These are phyloP conservation scores for Agonum fuliginosum DNA, from an alignment of 2,888 invertebrate species.

Conservation along the genomic window DNA sequence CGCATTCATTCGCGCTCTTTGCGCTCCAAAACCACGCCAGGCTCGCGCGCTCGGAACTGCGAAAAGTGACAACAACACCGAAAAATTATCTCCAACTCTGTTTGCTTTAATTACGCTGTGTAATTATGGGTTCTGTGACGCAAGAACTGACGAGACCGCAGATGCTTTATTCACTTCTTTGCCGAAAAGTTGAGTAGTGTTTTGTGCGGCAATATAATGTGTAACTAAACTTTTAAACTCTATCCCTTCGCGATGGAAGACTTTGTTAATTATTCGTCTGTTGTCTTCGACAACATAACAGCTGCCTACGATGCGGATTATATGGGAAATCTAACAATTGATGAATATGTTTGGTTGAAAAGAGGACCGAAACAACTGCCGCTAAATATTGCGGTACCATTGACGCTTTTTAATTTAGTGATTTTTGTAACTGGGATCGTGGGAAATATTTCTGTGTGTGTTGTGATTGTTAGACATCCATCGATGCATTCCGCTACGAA, in stretches of 20 bases:
- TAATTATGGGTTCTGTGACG: background rate
- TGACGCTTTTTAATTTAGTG: slow-evolving; percentile 82
- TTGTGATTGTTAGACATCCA: slow-evolving; percentile 87
- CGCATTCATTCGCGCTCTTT: background rate
- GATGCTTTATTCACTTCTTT: too few species aligned
- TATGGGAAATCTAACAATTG: background rate
- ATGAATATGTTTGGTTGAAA: slow-evolving; percentile 65
- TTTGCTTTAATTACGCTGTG: background rate
- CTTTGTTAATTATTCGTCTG: background rate
- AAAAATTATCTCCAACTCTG: background rate
- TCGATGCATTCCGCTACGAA: slow-evolving; percentile 94
- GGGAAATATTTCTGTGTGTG: slow-evolving; percentile 89
- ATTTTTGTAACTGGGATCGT: slow-evolving; percentile 89
- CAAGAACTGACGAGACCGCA: background rate
- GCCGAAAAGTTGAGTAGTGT: too few species aligned
- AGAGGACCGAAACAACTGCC: slow-evolving; percentile 69
- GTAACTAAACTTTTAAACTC: background rate
- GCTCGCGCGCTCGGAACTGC: background rate
- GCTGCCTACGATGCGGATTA: background rate
- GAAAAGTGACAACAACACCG: background rate
- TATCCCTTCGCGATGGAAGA: background rate
- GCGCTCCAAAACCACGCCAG: background rate
- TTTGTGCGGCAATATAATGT: too few species aligned
- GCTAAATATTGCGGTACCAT: slow-evolving; percentile 71
- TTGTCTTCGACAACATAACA: background rate